Evolutionary conservation across 2,113 vertebrate species (phyloP).

Genomic region (Delphinus delphis): DNA sequence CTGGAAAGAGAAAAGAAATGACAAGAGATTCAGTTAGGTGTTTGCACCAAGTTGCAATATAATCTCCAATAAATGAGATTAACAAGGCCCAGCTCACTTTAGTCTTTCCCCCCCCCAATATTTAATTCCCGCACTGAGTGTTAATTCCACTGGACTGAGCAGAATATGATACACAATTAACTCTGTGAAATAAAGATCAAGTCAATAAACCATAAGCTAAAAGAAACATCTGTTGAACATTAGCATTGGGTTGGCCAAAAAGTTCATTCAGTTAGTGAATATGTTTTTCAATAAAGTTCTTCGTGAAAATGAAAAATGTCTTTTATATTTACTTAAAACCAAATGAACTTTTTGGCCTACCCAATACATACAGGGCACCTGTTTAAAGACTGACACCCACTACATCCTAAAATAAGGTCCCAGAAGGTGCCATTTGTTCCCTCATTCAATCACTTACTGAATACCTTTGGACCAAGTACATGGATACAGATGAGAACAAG

Average conservation of each 20-base stretch:
- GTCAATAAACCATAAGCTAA: background rate
- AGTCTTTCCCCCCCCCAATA: background rate
- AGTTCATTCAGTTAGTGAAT: no score
- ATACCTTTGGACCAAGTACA: background rate
- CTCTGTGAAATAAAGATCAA: background rate
- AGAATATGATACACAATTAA: background rate
- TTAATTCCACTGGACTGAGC: background rate
- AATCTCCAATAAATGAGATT: background rate
- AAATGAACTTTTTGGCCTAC: no score
- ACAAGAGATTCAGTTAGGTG: background rate
- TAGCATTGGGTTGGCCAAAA: background rate
- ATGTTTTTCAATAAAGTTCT: no score
- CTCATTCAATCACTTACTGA: background rate
- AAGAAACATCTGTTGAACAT: background rate
- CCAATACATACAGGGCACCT: background rate
- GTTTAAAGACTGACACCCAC: background rate
- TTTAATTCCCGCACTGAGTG: background rate
- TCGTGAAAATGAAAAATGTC: no score
- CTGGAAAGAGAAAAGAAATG: conserved; percentile 78
- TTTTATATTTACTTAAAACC: no score
- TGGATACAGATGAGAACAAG: background rate
- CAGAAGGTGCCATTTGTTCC: background rate
- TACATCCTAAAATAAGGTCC: background rate
- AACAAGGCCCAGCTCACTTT: background rate
- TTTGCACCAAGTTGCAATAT: background rate